Conservation (phyloP, 2,888 invertebrate species). For the Dasypogon diadema region DNA sequence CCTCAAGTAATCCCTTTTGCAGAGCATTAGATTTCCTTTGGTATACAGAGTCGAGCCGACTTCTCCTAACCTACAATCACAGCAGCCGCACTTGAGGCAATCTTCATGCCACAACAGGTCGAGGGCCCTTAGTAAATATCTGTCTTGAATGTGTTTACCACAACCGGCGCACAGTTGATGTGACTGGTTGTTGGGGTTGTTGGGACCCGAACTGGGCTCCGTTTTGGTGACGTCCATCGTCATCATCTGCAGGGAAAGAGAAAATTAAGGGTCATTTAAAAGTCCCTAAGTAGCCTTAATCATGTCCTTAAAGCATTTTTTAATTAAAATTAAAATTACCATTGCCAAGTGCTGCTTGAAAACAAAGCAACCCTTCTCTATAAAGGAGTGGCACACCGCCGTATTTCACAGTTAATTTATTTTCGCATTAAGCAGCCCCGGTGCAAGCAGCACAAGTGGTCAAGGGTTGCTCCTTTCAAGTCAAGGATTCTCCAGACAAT, state of each 20-base stretch:
- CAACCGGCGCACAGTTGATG: constrained; percentile 86
- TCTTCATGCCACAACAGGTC: constrained; percentile 98
- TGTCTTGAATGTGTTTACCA: constrained; percentile 92
- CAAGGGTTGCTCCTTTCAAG: constrained; percentile 25
- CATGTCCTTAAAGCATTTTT: constrained; percentile 14
- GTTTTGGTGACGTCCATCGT: constrained; percentile 92
- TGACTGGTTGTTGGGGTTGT: constrained; percentile 67
- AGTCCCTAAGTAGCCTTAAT: constrained; percentile 19
- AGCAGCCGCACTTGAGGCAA: constrained; percentile 97
- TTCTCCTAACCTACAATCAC: constrained; percentile 96
- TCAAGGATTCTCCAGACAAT: constrained; percentile 9
- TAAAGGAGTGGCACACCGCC: background rate
- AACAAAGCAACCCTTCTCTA: background rate
- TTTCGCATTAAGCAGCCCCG: constrained; percentile 8
- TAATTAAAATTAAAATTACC: constrained; percentile 49
- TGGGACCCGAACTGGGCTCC: constrained; percentile 71
- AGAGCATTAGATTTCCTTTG: constrained; percentile 94
- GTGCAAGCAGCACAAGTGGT: background rate
- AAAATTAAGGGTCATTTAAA: constrained; percentile 24
- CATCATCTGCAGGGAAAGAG: constrained; percentile 71
- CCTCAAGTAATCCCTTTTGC: constrained; percentile 96
- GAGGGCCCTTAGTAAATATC: constrained; percentile 90
- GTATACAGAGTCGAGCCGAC: constrained; percentile 96
- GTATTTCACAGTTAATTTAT: constrained; percentile 39
- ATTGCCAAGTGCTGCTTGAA: background rate